phyloP scores from a whole-genome alignment of 2,888 invertebrate species.

The Eupeodes latifasciatus region DNA sequence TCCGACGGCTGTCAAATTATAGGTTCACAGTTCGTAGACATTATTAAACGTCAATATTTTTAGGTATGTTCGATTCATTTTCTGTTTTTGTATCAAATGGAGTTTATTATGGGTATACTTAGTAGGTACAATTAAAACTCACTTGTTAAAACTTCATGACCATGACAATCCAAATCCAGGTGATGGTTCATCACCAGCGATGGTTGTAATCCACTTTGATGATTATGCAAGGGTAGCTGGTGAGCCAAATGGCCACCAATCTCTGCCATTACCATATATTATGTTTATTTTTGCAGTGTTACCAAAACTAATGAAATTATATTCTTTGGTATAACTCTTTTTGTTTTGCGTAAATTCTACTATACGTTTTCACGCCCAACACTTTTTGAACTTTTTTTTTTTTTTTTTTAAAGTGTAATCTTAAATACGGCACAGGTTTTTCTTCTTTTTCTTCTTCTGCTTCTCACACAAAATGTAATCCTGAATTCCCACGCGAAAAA shows the following conservation, averaged over 20 bases:
- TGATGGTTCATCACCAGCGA: constrained; percentile 87
- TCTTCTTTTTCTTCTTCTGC: no score
- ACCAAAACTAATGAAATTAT: constrained; percentile 62
- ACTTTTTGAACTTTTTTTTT: constrained; percentile 11
- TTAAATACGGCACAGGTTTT: constrained; percentile 29
- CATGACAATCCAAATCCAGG: constrained; percentile 84
- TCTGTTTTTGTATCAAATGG: no score
- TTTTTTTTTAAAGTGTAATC: no score
- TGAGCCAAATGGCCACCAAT: constrained; percentile 88
- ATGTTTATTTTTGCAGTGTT: constrained; percentile 79
- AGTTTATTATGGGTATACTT: no score
- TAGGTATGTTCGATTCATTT: no score
- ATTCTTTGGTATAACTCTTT: constrained; percentile 13
- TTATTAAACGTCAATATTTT: no score
- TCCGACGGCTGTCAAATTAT: no score
- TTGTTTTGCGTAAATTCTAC: neutral
- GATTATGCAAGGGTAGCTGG: constrained; percentile 86
- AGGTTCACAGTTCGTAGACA: no score
- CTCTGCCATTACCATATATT: constrained; percentile 88
- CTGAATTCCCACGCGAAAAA: constrained; percentile 55
- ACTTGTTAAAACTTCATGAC: constrained; percentile 84
- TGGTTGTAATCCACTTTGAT: constrained; percentile 86
- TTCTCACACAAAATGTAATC: constrained; percentile 46
- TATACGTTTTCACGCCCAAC: constrained; percentile 40
- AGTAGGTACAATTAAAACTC: constrained; percentile 59